Base-by-base conservation (phyloP, 2,888 invertebrate genomes). In the Cryptophagus acutangulus region DNA sequence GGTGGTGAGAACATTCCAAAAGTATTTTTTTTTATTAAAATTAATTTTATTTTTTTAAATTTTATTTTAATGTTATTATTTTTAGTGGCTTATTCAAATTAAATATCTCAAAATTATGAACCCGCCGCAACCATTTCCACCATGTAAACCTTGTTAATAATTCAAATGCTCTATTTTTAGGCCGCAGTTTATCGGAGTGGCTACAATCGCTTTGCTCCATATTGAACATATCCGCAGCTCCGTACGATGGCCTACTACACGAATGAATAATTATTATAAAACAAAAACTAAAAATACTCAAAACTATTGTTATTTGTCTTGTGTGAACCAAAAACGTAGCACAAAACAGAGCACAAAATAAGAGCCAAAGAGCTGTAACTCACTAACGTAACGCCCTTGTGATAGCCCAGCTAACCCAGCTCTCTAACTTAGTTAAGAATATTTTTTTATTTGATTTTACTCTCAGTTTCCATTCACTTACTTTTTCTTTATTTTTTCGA, bases 171-270 rank as follows among this genome's bases (percentile, higher is more conserved):
- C 55, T 52, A 52, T 42, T 76, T 77, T 26, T 76, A 91, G 91
- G 87, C 91, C 67, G 88, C 91, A 56, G 87, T 92, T 62, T 92
- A 92, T 74, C 82, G 92, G 74, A 87, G 91, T 72, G 87, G 90
- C 61, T 92, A 90, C 81, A 92, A 91, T 78, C 82, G 92, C 74
- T 93, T 92, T 74, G 82, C 92, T 72, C 92, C 92, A 65, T 93
- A 93, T 74, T 93, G 79, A 79, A 70, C 66, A 67, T 65, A 67
- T 65, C 66, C 52, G 62, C 65, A 66, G 65, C 67, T 65, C 58
- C 57, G 45, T 53, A 50, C 55, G n/a, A 20, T 26, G 65, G 65
- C 66, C 65, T 67, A 65, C 55, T 46, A 56, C 44, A 48, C 47
- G 46, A 48, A 35, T 33, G 10, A 20, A 25, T 14, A 14, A 17